A percentile compares a stretch with the other conserved stretches of the same genome.
These are phyloP conservation scores for Drosophila atripex DNA, from an alignment of 2,888 invertebrate species.

Conservation along the genomic window DNA sequence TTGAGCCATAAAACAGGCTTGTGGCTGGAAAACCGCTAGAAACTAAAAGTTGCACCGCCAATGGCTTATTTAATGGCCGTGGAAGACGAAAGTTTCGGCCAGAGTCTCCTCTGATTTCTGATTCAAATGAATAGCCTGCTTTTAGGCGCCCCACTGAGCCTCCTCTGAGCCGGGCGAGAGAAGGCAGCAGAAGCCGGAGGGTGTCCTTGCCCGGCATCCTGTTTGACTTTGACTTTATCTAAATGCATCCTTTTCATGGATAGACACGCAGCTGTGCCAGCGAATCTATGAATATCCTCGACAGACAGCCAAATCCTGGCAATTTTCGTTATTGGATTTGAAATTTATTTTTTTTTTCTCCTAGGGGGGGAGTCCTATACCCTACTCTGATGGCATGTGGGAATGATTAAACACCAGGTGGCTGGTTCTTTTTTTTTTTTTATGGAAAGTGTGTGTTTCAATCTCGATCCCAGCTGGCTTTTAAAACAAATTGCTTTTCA, in stretches of 20 bases:
- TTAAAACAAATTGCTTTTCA: too few species aligned
- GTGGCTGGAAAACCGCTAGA: constrained; percentile 15
- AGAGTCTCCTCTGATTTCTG: neutral
- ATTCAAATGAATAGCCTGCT: constrained; percentile 20
- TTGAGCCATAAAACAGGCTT: constrained; percentile 62
- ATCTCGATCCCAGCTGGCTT: too few species aligned
- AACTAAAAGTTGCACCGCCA: constrained; percentile 15
- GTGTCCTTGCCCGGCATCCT: too few species aligned
- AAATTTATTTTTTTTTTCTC: constrained; percentile 1
- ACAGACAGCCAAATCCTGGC: constrained; percentile 39
- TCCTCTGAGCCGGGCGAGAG: too few species aligned
- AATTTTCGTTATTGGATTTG: constrained; percentile 38
- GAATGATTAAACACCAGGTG: neutral
- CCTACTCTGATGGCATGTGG: too few species aligned
- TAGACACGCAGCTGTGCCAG: constrained; percentile 22
- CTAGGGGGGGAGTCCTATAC: too few species aligned
- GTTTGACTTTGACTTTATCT: constrained; percentile 39
- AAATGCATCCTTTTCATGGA: constrained; percentile 38
- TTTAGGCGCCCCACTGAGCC: constrained; percentile 1
- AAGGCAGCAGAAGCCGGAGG: neutral
- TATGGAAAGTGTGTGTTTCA: too few species aligned
- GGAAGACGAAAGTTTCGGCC: constrained; percentile 15
- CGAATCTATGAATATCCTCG: neutral
- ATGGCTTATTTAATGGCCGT: constrained; percentile 29
- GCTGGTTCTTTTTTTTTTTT: neutral